Evolutionary conservation across 2,888 invertebrate species (phyloP).

Genomic region (Oscheius onirici): DNA sequence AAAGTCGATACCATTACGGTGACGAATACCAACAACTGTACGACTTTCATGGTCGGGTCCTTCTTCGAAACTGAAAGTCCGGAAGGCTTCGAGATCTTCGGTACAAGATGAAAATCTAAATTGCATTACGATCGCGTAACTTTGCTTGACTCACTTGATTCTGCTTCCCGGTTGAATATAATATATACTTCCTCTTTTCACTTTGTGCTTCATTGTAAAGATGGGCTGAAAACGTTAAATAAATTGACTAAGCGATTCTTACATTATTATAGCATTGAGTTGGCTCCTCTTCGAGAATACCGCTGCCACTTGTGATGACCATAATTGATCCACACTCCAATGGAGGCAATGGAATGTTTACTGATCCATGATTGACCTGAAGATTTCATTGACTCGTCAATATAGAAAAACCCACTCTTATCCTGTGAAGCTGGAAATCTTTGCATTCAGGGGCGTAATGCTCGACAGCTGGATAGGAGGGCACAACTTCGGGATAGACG

Average conservation of each 20-base stretch:
- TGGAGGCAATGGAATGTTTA: slow-evolving; percentile 49
- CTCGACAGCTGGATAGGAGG: slow-evolving; percentile 50
- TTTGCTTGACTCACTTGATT: slow-evolving; percentile 37
- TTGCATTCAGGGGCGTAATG: slow-evolving; percentile 69
- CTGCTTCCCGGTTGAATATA: slow-evolving; percentile 61
- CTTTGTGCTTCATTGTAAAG: slow-evolving; percentile 15
- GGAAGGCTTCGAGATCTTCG: slow-evolving; percentile 58
- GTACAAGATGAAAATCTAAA: slow-evolving; percentile 44
- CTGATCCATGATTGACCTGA: slow-evolving; percentile 11
- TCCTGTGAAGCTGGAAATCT: slow-evolving; percentile 66
- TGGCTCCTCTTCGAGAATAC: slow-evolving; percentile 42
- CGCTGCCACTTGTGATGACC: slow-evolving; percentile 63
- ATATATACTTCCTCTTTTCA: slow-evolving; percentile 63
- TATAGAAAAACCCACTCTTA: slow-evolving; percentile 42
- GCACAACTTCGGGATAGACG: slow-evolving; percentile 49
- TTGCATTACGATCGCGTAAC: neutral
- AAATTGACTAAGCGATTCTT: neutral
- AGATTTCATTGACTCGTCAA: neutral
- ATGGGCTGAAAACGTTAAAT: neutral
- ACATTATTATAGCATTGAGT: slow-evolving; percentile 1
- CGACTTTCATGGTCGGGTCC: slow-evolving; percentile 64
- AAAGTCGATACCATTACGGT: slow-evolving; percentile 25
- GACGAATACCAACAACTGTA: slow-evolving; percentile 27
- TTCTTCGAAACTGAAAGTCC: slow-evolving; percentile 67
- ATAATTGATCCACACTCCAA: slow-evolving; percentile 67